Conservation (phyloP, 1,140 invertebrate genomes). For the Drosophila miranda region DNA sequence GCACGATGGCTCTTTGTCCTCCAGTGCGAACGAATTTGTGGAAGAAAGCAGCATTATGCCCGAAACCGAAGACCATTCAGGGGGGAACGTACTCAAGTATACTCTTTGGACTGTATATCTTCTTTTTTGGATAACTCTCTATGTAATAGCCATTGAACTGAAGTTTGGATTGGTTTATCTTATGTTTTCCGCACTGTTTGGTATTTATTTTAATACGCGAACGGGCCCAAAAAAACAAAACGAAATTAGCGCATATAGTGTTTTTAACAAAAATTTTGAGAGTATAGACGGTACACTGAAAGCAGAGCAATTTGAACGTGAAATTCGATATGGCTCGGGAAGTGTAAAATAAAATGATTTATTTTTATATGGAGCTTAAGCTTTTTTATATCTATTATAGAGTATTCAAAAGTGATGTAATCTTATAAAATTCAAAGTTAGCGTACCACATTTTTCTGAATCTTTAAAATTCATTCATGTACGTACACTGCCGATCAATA, state of each 20-base stretch:
- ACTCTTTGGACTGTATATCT: constrained; percentile 83
- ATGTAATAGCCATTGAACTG: constrained; percentile 87
- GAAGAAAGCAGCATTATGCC: constrained; percentile 12
- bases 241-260: constrained; percentile 97
- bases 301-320: constrained; percentile 96
- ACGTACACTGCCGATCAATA: too few relatives aligned
- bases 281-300: constrained; percentile 96
- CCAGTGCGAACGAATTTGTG: constrained; percentile 40
- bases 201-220: constrained; percentile 93
- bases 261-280: constrained; percentile 97
- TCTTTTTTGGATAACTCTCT: constrained; percentile 87
- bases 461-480: too few relatives aligned
- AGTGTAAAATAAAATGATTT: constrained; percentile 65
- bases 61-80: constrained; percentile 1
- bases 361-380: not conserved
- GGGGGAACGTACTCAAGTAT: constrained; percentile 65
- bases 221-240: constrained; percentile 87
- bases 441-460: too few relatives aligned
- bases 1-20: constrained; percentile 35
- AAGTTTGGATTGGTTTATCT: constrained; percentile 97
- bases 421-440: too few relatives aligned
- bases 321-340: constrained; percentile 88
- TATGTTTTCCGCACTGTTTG: constrained; percentile 89
- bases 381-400: not conserved
- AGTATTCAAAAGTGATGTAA: not conserved